Percentiles rank a stretch among this genome's conserved stretches.
phyloP scores from a whole-genome alignment of 2,113 vertebrate species.

The Mystacornis crossleyi region DNA sequence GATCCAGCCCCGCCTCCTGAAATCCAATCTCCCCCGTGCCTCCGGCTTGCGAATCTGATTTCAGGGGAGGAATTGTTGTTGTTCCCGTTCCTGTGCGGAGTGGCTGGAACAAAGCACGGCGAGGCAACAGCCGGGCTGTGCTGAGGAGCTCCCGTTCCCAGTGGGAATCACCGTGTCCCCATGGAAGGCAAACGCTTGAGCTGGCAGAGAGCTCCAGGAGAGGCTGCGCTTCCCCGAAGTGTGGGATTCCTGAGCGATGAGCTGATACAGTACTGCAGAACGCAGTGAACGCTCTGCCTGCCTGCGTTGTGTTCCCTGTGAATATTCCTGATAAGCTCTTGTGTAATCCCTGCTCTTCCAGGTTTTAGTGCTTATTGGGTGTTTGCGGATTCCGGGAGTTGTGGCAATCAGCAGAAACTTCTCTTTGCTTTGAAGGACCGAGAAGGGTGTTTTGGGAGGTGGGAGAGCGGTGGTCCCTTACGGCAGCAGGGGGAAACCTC shows the following conservation, averaged over 20 bases:
- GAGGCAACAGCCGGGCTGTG: not conserved
- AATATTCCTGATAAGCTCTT: not conserved
- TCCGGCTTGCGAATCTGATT: not conserved
- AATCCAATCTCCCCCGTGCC: not conserved
- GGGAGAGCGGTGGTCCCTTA: not conserved
- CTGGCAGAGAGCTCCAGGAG: not conserved
- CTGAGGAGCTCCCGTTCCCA: not conserved
- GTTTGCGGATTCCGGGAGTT: not conserved
- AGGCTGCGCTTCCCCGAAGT: not conserved
- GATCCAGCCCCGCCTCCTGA: not conserved
- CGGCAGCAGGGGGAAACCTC: not conserved
- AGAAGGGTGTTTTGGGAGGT: not conserved
- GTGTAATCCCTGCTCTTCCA: not conserved
- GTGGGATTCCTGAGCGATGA: not conserved
- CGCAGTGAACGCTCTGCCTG: not conserved
- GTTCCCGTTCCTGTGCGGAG: not conserved
- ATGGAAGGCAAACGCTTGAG: not conserved
- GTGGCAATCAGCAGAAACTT: not conserved
- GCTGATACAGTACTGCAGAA: not conserved
- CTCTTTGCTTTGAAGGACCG: too few species aligned
- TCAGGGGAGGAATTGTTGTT: not conserved
- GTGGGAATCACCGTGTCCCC: not conserved
- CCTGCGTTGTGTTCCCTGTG: not conserved
- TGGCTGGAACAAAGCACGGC: not conserved
- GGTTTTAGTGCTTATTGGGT: fast-evolving